phyloP scores from a whole-genome alignment of 2,888 invertebrate species.

The Mystacides longicornis region DNA sequence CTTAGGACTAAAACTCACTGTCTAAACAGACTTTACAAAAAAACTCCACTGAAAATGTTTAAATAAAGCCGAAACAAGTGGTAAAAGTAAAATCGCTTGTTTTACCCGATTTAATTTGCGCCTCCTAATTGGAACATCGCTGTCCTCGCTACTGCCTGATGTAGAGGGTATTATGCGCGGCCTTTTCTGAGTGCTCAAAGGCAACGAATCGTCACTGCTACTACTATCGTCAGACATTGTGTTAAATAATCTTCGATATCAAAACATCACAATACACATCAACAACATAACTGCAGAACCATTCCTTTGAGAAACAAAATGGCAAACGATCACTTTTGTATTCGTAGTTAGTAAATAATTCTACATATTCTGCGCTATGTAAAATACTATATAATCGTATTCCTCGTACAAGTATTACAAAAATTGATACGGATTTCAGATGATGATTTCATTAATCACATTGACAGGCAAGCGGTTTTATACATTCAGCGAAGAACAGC shows the following conservation, averaged over 20 bases:
- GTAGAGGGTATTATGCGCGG: constrained; percentile 11
- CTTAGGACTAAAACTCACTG: neutral
- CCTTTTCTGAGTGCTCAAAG: constrained; percentile 10
- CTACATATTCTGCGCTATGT: too few species aligned
- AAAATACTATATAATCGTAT: too few species aligned
- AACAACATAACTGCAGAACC: constrained; percentile 3
- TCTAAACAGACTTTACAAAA: too few species aligned
- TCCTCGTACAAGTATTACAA: neutral
- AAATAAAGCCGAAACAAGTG: too few species aligned
- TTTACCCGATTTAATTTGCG: constrained; percentile 10
- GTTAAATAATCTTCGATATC: neutral
- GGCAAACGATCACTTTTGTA: constrained; percentile 18
- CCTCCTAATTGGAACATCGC: constrained; percentile 13
- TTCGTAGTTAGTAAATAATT: too few species aligned
- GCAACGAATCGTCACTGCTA: constrained; percentile 8
- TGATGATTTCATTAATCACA: constrained; percentile 10
- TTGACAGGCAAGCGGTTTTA: constrained; percentile 50
- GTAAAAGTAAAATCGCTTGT: neutral
- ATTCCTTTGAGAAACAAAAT: constrained; percentile 13
- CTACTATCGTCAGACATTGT: constrained; percentile 19
- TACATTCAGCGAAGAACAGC: constrained; percentile 36
- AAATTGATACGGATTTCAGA: neutral
- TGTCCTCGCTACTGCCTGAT: constrained; percentile 11
- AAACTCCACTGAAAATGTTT: too few species aligned
- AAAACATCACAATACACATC: neutral